Conservation (phyloP, 2,113 vertebrate genomes). For the Notarius quadriscutis region DNA sequence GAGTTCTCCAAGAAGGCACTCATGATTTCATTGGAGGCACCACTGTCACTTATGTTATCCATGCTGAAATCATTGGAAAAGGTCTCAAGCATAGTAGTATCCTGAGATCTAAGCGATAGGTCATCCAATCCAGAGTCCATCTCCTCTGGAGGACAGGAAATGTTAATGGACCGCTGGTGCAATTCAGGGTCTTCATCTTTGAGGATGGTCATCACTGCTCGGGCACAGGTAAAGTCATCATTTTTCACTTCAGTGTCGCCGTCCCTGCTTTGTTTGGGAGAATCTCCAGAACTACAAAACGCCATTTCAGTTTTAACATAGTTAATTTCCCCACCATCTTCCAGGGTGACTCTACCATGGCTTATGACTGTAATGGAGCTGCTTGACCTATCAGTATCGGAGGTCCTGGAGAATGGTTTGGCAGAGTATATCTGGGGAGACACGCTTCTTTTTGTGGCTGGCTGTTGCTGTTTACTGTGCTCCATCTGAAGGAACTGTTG, state of each 20-base stretch:
- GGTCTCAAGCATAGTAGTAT: constrained; percentile 84
- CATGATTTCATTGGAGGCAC: constrained; percentile 84
- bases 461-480: constrained; percentile 61
- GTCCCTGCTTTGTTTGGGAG: constrained; percentile 29
- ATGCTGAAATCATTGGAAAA: constrained; percentile 89
- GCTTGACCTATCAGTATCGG: constrained; percentile 68
- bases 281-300: constrained; percentile 60
- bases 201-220: constrained; percentile 85
- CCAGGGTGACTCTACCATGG: constrained; percentile 53
- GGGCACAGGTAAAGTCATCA: constrained; percentile 85
- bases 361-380: constrained; percentile 58
- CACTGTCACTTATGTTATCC: constrained; percentile 92
- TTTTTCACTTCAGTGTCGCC: constrained; percentile 71
- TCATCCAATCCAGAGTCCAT: constrained; percentile 93
- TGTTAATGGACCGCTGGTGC: constrained; percentile 71
- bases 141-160: constrained; percentile 82
- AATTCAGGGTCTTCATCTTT: constrained; percentile 84
- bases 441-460: constrained; percentile 73
- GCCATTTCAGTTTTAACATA: constrained; percentile 69
- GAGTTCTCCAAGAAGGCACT: constrained; percentile 81
- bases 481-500: constrained; percentile 91
- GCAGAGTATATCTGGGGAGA: constrained; percentile 84
- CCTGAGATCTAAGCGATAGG: constrained; percentile 89
- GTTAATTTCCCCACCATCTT: constrained; percentile 51
- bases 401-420: constrained; percentile 85